Base-by-base conservation (phyloP, 1,140 invertebrate genomes). In the Paraescarpia echinospica region DNA sequence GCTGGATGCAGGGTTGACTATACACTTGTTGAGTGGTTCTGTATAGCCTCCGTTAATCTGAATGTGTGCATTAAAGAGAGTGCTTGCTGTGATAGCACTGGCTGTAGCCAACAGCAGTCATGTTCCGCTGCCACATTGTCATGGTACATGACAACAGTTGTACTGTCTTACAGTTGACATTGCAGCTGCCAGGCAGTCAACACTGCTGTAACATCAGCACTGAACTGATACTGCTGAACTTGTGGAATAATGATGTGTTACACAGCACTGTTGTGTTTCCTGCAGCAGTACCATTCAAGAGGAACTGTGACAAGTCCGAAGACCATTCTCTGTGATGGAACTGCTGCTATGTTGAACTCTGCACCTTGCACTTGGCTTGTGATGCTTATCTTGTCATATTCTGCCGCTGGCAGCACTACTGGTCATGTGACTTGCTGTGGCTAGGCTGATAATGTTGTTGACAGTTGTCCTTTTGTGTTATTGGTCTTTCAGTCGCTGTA, bases 271-370 rank as follows among this genome's bases (percentile, higher is more conserved):
- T 77, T 77, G 59, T 31, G 59, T 77, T 12, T 77, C 0, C 59
- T 77, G 59, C 59, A 77, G 59, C 59, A 77, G 59, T 77, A 77
- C 59, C 59, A 77, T 77, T 77, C 59, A 77, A 77, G 59, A 77
- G 59, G 59, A 22, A 27, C 59, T 77, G 0, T 77, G 0, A 77
- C 8, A 77, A 77, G 59, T 77, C 27, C 4, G 59, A 77, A 77
- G 59, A 77, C 59, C 41, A 41, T 41, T 41, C 41, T 41, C 59
- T 77, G 59, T 77, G 59, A 77, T 77, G 59, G 2, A 77, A 18
- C 59, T 77, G 59, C 59, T 77, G 27, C 59, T 27, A 27, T 77
- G 22, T 77, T 77, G 59, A 77, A 77, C 59, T 12, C 27, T 22
- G 59, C 59, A 77, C 59, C 59, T 77, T 77, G 14, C 59, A 77